Conservation (phyloP, 2,113 vertebrate genomes). For the Nyctereutes procyonoides region DNA sequence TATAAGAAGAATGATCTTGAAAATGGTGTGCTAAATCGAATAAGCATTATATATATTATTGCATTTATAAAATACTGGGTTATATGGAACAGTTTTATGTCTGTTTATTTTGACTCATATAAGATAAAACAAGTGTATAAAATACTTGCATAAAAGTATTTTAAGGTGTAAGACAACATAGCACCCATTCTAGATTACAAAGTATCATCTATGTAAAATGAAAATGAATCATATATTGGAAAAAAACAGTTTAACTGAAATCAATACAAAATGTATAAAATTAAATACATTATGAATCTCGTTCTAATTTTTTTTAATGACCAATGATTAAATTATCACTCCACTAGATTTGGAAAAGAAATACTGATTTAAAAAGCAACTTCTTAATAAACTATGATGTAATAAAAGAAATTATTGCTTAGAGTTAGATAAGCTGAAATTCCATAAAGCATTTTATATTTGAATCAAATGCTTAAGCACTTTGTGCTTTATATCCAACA, state of each 20-base stretch:
- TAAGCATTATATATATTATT: background rate
- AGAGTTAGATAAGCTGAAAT: background rate
- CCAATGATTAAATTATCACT: background rate
- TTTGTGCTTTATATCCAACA: constrained; percentile 14
- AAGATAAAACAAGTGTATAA: background rate
- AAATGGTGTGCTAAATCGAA: background rate
- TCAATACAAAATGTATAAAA: background rate
- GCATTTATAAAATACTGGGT: background rate
- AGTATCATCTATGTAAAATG: background rate
- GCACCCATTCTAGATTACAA: background rate
- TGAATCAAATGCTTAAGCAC: background rate
- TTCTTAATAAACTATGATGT: background rate
- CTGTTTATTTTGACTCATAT: background rate
- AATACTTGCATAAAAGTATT: background rate
- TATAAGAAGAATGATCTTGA: constrained; percentile 31
- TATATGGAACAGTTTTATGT: background rate
- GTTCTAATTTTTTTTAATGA: background rate
- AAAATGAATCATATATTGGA: background rate
- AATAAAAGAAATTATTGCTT: background rate
- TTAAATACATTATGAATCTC: background rate
- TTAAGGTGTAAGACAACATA: background rate
- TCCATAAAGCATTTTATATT: background rate
- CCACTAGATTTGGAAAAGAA: background rate
- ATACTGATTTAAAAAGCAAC: background rate
- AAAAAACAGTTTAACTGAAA: constrained; percentile 27